A percentile compares a stretch with the other conserved stretches of the same genome.
Conservation (phyloP, 2,113 vertebrate species). For the Lamprotornis superbus region DNA sequence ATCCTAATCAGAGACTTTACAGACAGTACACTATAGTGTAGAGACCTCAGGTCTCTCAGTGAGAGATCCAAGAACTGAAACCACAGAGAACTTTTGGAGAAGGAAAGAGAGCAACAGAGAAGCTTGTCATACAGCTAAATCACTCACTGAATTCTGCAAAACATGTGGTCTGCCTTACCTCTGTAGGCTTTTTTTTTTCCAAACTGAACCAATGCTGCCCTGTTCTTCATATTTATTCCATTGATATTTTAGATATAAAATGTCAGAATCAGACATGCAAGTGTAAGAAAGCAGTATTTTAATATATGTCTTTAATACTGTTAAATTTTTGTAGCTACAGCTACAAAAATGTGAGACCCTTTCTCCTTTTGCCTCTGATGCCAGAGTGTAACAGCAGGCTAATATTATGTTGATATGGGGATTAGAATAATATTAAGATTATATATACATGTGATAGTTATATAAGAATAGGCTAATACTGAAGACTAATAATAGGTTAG, state of each 20-base stretch:
- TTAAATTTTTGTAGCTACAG: not conserved
- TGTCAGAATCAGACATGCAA: not conserved
- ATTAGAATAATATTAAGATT: not conserved
- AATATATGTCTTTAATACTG: not conserved
- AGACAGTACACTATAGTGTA: not conserved
- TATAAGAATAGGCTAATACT: not conserved
- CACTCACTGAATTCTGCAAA: not conserved
- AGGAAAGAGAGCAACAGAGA: not conserved
- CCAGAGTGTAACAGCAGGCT: not conserved
- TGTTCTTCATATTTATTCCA: not conserved
- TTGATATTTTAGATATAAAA: not conserved
- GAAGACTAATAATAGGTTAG: not conserved
- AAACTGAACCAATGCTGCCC: not conserved
- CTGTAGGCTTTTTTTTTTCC: not conserved
- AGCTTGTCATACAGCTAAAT: not conserved
- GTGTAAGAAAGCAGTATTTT: not conserved
- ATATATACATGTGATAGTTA: not conserved
- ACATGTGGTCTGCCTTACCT: not conserved
- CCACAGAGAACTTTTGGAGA: not conserved
- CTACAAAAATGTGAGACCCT: not conserved
- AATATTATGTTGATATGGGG: not conserved
- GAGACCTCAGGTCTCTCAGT: not conserved
- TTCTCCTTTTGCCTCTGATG: not conserved
- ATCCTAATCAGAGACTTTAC: conserved; percentile 24
- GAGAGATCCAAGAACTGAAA: not conserved